phyloP scores from a whole-genome alignment of 2,888 invertebrate species.

The Euphydryas editha region DNA sequence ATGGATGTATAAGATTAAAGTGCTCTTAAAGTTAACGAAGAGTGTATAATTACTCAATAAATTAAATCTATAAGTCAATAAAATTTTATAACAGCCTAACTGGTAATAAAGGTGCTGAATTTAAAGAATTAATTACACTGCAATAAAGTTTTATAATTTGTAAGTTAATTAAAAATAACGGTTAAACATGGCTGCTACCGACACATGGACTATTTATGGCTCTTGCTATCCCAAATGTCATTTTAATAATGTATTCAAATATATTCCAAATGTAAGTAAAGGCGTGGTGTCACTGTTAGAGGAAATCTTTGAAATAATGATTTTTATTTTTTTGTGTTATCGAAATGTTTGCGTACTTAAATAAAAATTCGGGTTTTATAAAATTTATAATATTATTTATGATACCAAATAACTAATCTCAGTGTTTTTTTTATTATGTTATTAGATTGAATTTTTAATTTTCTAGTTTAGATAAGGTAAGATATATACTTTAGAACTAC shows the following conservation, averaged over 20 bases:
- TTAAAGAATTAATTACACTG: not conserved
- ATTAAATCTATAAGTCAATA: not conserved
- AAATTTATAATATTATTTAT: too few species aligned
- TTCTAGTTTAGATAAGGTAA: too few species aligned
- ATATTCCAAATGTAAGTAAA: conserved; percentile 57
- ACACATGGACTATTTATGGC: conserved; percentile 68
- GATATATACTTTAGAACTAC: too few species aligned
- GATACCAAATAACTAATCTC: too few species aligned
- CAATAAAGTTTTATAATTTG: conserved; percentile 9
- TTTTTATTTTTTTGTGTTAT: not conserved
- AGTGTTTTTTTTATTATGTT: not conserved
- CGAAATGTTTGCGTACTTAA: not conserved
- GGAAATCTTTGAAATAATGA: not conserved
- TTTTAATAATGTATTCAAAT: conserved; percentile 76
- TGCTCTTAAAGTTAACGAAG: not conserved
- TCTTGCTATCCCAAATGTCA: conserved; percentile 57
- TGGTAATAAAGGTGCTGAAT: not conserved
- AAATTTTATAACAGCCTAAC: not conserved
- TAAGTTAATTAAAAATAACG: conserved; percentile 34
- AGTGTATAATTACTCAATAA: not conserved
- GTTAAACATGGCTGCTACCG: conserved; percentile 53
- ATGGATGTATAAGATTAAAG: not conserved
- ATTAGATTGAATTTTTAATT: not conserved
- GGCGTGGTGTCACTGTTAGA: conserved; percentile 43
- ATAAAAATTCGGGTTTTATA: not conserved